Base-by-base conservation (phyloP, 2,113 vertebrate species). In the Saguinus midas region DNA sequence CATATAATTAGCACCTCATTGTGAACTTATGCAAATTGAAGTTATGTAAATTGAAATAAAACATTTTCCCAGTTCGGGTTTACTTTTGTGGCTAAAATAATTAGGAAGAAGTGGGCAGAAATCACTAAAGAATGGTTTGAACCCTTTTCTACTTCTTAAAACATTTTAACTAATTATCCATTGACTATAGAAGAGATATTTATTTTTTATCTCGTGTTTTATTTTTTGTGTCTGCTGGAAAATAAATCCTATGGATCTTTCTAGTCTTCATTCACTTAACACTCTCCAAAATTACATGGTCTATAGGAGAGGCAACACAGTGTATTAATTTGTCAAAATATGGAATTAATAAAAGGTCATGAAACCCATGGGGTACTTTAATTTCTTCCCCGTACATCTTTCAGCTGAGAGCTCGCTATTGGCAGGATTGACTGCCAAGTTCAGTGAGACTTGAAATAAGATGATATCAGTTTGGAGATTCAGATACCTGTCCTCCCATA, bases 371-470 rank as follows among this genome's bases (percentile, higher is more conserved):
- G 40, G 13, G 7, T 57, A 27, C 80, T 97, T 87, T 81, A 85
- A 52, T 90, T 83, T 96, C 21, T 17, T 87, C 27, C 45, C 90
- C 50, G 83, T 18, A 72, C 52, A 35, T 76, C n/a, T 84, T 93
- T 96, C 87, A 94, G 25, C 32, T 66, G 21, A 94, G 50, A 85
- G 20, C 37, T 92, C 27, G 5, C 40, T 73, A 32, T 16, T 75
- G 43, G 11, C 45, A 91, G 37, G 20, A 45, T 21, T 78, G 37
- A 93, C 70, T 81, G 45, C 32, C 48, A 66, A 23, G 20, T 75
- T 91, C 43, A 87, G 58, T 91, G 52, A 92, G 48, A 73, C 21
- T 93, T 96, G 81, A 95, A 92, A 70, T 87, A 48, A 91, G 35
- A 29, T 55, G 7, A 17, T 89, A 88, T 48, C 88, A 84, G 35